Evolutionary conservation across 92 coral and sea anemone genomes (phyloP).

Genomic region (Meandrina meandrites): DNA sequence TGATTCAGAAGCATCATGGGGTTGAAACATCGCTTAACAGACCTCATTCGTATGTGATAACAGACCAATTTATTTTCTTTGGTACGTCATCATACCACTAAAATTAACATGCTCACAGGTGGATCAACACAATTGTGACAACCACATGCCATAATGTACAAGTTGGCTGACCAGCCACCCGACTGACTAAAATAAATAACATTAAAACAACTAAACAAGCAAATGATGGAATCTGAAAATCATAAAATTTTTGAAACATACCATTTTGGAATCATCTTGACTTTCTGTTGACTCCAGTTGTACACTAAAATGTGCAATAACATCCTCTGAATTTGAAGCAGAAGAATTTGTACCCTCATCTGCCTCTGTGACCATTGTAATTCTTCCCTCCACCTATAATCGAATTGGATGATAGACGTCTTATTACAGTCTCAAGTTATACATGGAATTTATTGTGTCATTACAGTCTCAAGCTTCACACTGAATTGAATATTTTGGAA

Average conservation of each 20-base stretch:
- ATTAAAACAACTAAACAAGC: no score
- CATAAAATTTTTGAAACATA: not conserved
- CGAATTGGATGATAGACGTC: not conserved
- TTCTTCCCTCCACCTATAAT: constrained; percentile 83
- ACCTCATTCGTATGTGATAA: no score
- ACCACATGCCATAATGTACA: no score
- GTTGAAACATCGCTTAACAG: no score
- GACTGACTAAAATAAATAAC: no score
- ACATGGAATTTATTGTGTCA: not conserved
- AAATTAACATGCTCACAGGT: no score
- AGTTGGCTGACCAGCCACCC: no score
- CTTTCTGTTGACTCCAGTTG: constrained; percentile 2
- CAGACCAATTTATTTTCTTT: no score
- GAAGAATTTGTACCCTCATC: not conserved
- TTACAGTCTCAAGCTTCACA: not conserved
- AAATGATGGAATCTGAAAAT: not conserved
- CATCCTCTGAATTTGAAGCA: not conserved
- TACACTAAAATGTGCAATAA: not conserved
- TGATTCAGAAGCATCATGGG: no score
- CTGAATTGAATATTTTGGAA: not conserved
- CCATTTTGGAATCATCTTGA: constrained; percentile 7
- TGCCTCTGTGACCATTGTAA: constrained; percentile 52
- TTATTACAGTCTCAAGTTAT: not conserved
- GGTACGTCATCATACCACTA: no score
- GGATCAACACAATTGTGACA: no score